A percentile compares a stretch with the other conserved stretches of the same genome.
These are phyloP conservation scores for Augiades crinisus DNA, from an alignment of 2,888 invertebrate genomes.

Conservation along the genomic window DNA sequence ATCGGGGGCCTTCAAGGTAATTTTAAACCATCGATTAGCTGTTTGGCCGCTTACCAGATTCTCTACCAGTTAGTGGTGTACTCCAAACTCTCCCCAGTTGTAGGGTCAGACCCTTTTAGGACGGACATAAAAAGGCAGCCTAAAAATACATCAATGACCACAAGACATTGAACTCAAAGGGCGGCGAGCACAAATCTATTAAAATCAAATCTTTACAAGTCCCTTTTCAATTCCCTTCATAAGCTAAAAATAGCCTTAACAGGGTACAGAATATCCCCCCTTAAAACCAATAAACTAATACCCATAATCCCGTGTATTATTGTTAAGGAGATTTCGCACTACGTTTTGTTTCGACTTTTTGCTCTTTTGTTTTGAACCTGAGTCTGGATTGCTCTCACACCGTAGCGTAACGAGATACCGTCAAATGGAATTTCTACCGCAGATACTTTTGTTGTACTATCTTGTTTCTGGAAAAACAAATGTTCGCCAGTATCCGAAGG, in stretches of 20 bases:
- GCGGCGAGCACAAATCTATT: conserved; percentile 14
- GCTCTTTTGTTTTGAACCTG: conserved; percentile 42
- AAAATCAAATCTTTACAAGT: conserved; percentile 21
- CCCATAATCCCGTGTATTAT: conserved; percentile 17
- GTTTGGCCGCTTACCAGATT: too few relatives aligned
- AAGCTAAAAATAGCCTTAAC: conserved; percentile 19
- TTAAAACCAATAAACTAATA: conserved; percentile 1
- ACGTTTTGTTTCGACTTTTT: too few relatives aligned
- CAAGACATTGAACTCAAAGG: conserved; percentile 2
- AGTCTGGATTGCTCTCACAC: conserved; percentile 12
- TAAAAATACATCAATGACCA: too few relatives aligned
- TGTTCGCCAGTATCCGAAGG: too few relatives aligned
- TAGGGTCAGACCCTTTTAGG: too few relatives aligned
- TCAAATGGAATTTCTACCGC: not conserved
- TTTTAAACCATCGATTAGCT: too few relatives aligned
- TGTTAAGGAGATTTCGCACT: conserved; percentile 39
- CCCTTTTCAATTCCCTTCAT: conserved; percentile 18
- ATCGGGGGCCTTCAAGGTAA: too few relatives aligned
- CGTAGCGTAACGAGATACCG: conserved; percentile 13
- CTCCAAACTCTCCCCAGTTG: too few relatives aligned
- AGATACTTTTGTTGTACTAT: not conserved
- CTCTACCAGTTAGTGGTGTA: too few relatives aligned
- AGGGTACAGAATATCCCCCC: not conserved
- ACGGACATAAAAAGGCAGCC: too few relatives aligned
- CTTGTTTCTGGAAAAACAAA: too few relatives aligned